Percentiles rank a stretch among this genome's conserved stretches.
Conservation (phyloP, 35 echinoderm and acorn worm genomes). For the Hemicentrotus pulcherrimus region DNA sequence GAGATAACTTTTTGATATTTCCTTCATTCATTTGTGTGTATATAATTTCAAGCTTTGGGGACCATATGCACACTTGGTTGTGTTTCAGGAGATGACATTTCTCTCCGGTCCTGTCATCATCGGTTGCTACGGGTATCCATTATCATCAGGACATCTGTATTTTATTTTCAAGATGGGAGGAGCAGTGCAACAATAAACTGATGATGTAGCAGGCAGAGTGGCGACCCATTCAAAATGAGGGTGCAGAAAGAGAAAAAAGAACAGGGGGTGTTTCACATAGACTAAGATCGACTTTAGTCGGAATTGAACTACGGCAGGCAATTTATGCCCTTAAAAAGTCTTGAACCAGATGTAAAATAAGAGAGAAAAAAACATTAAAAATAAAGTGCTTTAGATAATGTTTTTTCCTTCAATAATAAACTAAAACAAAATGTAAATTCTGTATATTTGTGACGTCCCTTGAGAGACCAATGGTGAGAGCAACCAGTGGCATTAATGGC, state of each 20-base stretch:
- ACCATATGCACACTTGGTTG: slow-evolving; percentile 29
- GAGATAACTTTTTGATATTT: not conserved
- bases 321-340: too few relatives aligned
- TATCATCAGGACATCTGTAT: slow-evolving; percentile 36
- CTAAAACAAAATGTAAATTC: too few relatives aligned
- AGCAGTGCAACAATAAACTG: slow-evolving; percentile 45
- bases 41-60: not conserved
- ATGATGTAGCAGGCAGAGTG: slow-evolving; percentile 35
- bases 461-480: too few relatives aligned
- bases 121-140: slow-evolving; percentile 17
- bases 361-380: too few relatives aligned
- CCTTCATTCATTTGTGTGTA: not conserved
- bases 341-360: too few relatives aligned
- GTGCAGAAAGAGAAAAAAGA: not conserved
- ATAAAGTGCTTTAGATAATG: too few relatives aligned
- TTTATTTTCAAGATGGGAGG: slow-evolving; percentile 42
- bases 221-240: not conserved
- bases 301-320: too few relatives aligned
- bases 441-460: too few relatives aligned
- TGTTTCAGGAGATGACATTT: not conserved
- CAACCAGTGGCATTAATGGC: too few relatives aligned
- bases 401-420: too few relatives aligned
- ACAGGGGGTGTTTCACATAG: not conserved
- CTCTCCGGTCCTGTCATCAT: slow-evolving; percentile 14
- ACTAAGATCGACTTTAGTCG: too few relatives aligned